These are phyloP conservation scores for Novumbra hubbsi DNA, from an alignment of 2,797 vertebrate genomes.

Conservation along the genomic window DNA sequence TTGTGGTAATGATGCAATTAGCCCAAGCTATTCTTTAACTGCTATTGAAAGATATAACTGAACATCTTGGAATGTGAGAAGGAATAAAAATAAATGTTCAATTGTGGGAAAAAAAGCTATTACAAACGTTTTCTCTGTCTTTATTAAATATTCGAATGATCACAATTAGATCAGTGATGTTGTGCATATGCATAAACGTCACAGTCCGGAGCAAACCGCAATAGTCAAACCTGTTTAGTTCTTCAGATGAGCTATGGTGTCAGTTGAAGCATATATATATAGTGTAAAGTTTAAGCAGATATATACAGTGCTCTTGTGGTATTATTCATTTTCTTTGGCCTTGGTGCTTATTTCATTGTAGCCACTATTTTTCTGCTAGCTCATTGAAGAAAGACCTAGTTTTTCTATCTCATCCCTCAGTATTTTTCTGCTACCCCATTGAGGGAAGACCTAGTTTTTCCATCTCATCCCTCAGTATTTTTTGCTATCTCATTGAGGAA, in stretches of 20 bases:
- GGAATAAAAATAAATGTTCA: background rate
- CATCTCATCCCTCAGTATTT: background rate
- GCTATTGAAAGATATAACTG: background rate
- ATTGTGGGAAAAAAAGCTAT: background rate
- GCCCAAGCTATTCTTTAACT: conserved; percentile 9
- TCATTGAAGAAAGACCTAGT: conserved; percentile 6
- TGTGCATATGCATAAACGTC: conserved; percentile 5
- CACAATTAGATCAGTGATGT: conserved; percentile 33
- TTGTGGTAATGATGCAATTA: conserved; percentile 17
- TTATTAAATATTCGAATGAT: conserved; percentile 25
- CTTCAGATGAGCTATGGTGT: background rate
- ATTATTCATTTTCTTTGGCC: background rate
- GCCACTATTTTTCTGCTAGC: conserved; percentile 32
- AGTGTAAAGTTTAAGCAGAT: conserved; percentile 2
- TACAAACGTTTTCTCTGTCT: background rate
- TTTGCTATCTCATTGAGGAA: too few relatives aligned
- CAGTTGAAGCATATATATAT: conserved; percentile 20
- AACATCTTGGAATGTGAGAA: background rate
- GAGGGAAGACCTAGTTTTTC: too few relatives aligned
- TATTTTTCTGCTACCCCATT: too few relatives aligned
- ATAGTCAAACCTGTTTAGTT: background rate
- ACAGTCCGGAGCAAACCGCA: conserved; percentile 20
- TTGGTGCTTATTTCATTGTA: background rate
- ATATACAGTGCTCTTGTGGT: conserved; percentile 19
- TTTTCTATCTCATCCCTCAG: background rate